Evolutionary conservation across 30 jellyfish, hydroid and myxozoan genomes (phyloP).

Genomic region (Aurelia aurita complex sp. Pacific): DNA sequence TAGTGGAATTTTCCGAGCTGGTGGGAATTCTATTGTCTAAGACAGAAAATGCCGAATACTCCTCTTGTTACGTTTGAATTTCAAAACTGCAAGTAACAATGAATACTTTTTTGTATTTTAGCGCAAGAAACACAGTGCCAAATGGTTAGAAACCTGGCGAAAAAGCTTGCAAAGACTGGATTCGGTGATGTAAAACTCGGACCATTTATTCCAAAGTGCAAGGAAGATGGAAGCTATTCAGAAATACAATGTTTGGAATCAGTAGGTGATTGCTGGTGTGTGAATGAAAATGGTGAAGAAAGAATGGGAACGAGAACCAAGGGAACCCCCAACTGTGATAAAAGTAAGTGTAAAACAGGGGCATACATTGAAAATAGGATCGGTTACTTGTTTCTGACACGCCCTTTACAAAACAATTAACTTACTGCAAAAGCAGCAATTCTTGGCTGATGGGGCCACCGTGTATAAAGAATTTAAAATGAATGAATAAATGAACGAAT

Average conservation of each 20-base stretch:
- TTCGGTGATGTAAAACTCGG: slow-evolving; percentile 9
- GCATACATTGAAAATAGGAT: too few species aligned
- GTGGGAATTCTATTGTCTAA: too few species aligned
- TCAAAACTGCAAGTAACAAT: neutral
- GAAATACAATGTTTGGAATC: slow-evolving; percentile 66
- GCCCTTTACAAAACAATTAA: too few species aligned
- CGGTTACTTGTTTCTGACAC: too few species aligned
- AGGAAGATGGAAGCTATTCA: slow-evolving; percentile 69
- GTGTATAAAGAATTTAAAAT: too few species aligned
- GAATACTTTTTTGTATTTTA: neutral
- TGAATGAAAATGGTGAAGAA: slow-evolving; percentile 72
- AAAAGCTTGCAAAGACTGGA: slow-evolving; percentile 11
- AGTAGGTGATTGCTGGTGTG: slow-evolving; percentile 89
- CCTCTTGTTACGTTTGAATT: too few species aligned
- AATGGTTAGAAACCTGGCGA: slow-evolving; percentile 34
- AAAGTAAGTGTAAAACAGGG: slow-evolving; percentile 6
- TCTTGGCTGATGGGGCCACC: too few species aligned
- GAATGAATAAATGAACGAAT: too few species aligned
- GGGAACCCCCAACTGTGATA: slow-evolving; percentile 56
- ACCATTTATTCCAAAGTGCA: slow-evolving; percentile 64
- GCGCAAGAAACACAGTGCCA: slow-evolving; percentile 32
- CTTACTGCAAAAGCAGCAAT: too few species aligned
- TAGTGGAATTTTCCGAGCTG: too few species aligned
- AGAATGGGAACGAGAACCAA: slow-evolving; percentile 64
- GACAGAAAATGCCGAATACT: too few species aligned